Evolutionary conservation across 2,113 vertebrate genomes (phyloP), one percentile per base, ranked within the genome.

Genomic region (Proteles cristata): DNA sequence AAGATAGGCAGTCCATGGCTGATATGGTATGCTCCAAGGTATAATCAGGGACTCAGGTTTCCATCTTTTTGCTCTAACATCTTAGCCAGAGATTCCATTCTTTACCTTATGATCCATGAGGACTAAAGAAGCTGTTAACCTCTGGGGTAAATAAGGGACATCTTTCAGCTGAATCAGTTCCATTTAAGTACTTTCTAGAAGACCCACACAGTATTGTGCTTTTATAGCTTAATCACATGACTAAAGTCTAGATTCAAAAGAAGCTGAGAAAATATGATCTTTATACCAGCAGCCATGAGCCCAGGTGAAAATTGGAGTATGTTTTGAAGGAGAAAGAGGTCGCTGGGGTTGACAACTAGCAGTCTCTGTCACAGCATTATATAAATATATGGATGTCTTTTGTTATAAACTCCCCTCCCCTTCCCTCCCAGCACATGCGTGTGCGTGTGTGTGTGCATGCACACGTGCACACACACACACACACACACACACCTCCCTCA

Each of bases 171-270:
- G 85, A 87, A 86, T 90, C 65, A 55, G 5, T 96, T 90, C 25
- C 35, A 66, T 87, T 90, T 90, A 96, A 87, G 63, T 79, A 43
- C 61, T 90, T 94, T 90, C 9, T 88, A 93, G 71, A 93, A 90
- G 61, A 81, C 11, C 25, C 79, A 81, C 26, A 93, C 61, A 88
- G 61, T 73, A 84, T 55, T 79, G 55, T 88, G 53, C 28, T 55
- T 74, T 55, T 65, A 63, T 88, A 87, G 84, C 7, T 95, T 94
- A 88, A 79, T 90, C 76, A 84, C 15, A 58, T 93, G 86, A 74
- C 5, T 71, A 69, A 90, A 90, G 55, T 25, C 91, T 94, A 90
- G 79, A 68, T 94, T 33, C 53, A 88, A 50, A 86, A 90, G 63
- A 84, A 88, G 69, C 69, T 96, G 61, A 96, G 58, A 90, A 77